Evolutionary conservation across 2,888 invertebrate species (phyloP).

Genomic region (Chaetogeoica ovagalla): DNA sequence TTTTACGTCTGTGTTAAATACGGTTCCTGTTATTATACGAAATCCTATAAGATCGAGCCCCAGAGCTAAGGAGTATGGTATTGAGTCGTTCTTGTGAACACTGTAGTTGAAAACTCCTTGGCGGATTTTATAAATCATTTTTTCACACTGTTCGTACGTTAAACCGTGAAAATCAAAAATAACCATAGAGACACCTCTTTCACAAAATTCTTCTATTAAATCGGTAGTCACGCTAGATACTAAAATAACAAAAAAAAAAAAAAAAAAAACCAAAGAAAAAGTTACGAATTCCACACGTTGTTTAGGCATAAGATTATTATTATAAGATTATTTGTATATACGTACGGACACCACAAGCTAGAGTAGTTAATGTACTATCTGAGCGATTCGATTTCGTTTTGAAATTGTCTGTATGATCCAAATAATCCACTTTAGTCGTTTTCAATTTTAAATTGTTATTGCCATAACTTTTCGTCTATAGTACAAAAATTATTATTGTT

Average conservation of each 20-base stretch:
- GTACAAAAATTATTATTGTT: neutral
- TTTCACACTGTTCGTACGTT: neutral
- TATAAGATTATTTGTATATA: neutral
- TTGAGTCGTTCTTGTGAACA: neutral
- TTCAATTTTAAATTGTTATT: conserved; percentile 47
- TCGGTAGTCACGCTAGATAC: neutral
- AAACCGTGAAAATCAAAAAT: conserved; percentile 21
- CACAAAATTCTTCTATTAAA: conserved; percentile 12
- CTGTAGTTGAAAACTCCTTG: conserved; percentile 44
- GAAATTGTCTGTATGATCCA: conserved; percentile 64
- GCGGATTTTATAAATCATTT: conserved; percentile 31
- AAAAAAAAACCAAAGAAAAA: neutral
- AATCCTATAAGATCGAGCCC: conserved; percentile 16
- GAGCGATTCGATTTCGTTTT: conserved; percentile 60
- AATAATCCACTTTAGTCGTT: conserved; percentile 60
- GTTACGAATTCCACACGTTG: neutral
- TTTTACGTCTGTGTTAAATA: neutral
- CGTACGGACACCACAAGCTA: conserved; percentile 65
- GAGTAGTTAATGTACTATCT: conserved; percentile 63
- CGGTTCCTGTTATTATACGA: conserved; percentile 3
- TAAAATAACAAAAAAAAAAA: neutral
- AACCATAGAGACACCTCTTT: conserved; percentile 17
- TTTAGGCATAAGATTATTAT: neutral
- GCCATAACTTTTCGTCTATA: neutral
- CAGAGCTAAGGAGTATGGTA: conserved; percentile 29